These are phyloP conservation scores for Drosophila ogumai DNA, from an alignment of 1,140 invertebrate genomes.

Conservation along the genomic window DNA sequence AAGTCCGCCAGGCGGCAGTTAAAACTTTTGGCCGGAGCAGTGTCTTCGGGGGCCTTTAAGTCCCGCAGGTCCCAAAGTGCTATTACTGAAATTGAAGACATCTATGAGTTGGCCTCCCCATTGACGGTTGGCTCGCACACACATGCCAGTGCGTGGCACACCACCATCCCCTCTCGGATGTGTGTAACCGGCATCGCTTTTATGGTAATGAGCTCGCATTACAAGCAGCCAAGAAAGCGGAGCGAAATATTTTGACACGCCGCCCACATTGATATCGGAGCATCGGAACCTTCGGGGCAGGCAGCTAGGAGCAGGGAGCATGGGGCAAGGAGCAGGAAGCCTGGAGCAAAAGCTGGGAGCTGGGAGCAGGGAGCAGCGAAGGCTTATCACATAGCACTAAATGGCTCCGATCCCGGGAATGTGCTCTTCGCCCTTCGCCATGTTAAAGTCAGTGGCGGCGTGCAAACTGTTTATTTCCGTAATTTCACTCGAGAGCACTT, in stretches of 20 bases:
- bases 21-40: conserved; percentile 66
- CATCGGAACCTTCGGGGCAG: conserved; percentile 18
- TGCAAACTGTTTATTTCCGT: conserved; percentile 75
- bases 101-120: conserved; percentile 64
- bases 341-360: background rate
- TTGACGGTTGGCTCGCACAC: conserved; percentile 25
- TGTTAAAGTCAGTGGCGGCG: conserved; percentile 64
- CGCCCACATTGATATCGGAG: conserved; percentile 42
- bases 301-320: background rate
- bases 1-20: conserved; percentile 71
- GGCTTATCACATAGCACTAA: conserved; percentile 68
- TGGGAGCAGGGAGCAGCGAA: conserved; percentile 19
- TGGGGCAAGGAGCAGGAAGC: background rate
- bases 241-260: conserved; percentile 68
- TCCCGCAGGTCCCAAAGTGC: conserved; percentile 75
- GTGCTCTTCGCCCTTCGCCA: background rate
- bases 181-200: conserved; percentile 63
- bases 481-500: conserved; percentile 59
- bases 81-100: conserved; percentile 82
- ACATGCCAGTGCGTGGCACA: conserved; percentile 42
- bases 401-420: conserved; percentile 28
- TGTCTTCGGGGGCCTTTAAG: conserved; percentile 38
- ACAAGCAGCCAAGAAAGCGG: conserved; percentile 56
- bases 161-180: conserved; percentile 7
- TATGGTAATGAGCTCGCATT: conserved; percentile 83